phyloP scores from a whole-genome alignment of 2,113 vertebrate species.

The Neolamprologus devosi region DNA sequence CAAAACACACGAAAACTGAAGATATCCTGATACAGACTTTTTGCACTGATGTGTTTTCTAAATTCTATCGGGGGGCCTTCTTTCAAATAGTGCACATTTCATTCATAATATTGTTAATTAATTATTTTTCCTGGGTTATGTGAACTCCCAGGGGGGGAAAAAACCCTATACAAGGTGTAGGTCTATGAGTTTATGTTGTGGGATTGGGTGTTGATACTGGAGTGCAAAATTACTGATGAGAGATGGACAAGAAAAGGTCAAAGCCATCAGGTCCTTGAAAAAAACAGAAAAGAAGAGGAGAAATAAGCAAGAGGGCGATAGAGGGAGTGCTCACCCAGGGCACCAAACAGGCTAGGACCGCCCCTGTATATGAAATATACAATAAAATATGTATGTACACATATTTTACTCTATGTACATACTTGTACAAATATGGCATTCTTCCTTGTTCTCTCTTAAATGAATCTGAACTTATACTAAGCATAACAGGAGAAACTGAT shows the following conservation, averaged over 20 bases:
- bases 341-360: not conserved
- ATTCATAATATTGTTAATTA: not conserved
- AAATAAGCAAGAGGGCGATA: rapidly evolving
- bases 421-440: not conserved
- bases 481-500: not conserved
- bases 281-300: not conserved
- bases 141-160: not conserved
- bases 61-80: not conserved
- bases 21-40: not conserved
- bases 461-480: not conserved
- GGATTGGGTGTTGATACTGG: not conserved
- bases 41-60: not conserved
- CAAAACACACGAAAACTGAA: not conserved
- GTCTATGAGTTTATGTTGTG: rapidly evolving
- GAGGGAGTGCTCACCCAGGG: not conserved
- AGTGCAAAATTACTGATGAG: not conserved
- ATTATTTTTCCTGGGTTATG: not conserved
- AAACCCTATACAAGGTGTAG: not conserved
- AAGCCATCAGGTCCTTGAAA: not conserved
- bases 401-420: not conserved
- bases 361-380: not conserved
- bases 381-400: not conserved
- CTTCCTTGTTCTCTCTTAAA: not conserved
- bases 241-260: not conserved
- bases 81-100: not conserved